Base-by-base conservation (phyloP, 1,140 invertebrate species). In the Drosophila lacteicornis region DNA sequence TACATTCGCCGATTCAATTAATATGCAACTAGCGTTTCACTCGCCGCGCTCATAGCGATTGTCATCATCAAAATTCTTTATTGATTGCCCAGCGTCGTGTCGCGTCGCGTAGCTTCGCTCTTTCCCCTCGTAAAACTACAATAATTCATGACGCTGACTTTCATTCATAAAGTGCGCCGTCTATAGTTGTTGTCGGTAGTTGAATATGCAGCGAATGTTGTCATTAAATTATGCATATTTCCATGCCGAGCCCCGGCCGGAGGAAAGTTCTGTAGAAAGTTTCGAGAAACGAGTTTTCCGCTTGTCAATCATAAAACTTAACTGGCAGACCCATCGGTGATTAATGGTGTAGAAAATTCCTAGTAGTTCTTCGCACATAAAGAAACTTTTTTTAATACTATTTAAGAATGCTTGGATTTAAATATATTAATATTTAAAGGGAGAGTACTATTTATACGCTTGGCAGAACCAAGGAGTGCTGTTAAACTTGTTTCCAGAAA, bases 61-160 rank as follows among this genome's bases (percentile, higher is more conserved):
- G 82, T 86, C 82, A 86, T 88, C 84, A 74, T 70, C 85, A 90
- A 86, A 90, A 90, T 88, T 84, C 80, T 79, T 88, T 88, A 88
- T 88, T 84, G 85, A 80, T 84, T 73, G 74, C 75, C 65, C 27
- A 53, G 69, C 40, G 49, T 42, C 57, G 70, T 50, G 36, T 55
- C n/a, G 25, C 47, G 46, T 25, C 59, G 69, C 38, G 36, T 55
- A 25, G 25, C 49, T 3, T 38, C 49, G 67, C 65, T 68, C 45
- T 57, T 67, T 62, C 45, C 59, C 50, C 59, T 66, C 63, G 70
- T 87, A 80, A 77, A 80, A 70, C 75, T 58, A 66, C 79, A 73
- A 71, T 71, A 71, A 62, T 68, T 70, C 58, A 81, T 79, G 80
- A 75, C 80, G 81, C 60, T 75, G 74, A 88, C 84, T 88, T 88